Percentiles rank a stretch among this genome's conserved stretches.
Evolutionary conservation across 2,888 invertebrate species (phyloP).

Genomic region (Caenorhabditis angaria): DNA sequence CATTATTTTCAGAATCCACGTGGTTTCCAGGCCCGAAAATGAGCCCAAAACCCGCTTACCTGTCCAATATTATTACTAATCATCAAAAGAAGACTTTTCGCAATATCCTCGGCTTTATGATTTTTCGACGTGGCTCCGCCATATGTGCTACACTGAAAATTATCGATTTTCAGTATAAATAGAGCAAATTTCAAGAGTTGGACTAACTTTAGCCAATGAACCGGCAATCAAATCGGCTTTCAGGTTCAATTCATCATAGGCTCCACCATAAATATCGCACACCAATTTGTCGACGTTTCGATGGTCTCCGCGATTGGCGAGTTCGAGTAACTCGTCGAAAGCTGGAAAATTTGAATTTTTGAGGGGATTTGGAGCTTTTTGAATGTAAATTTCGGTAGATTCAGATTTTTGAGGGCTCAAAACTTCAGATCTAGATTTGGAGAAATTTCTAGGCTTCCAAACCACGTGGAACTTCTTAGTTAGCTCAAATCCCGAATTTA

Average conservation of each 20-base stretch:
- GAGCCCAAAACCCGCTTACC: conserved; percentile 17
- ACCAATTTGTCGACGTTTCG: conserved; percentile 79
- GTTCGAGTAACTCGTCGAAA: conserved; percentile 79
- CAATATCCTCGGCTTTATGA: conserved; percentile 69
- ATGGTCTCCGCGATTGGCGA: conserved; percentile 80
- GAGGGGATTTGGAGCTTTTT: background rate
- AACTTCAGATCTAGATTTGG: no score
- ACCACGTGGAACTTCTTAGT: no score
- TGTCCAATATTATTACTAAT: conserved; percentile 81
- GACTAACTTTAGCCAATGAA: conserved; percentile 79
- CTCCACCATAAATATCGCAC: conserved; percentile 80
- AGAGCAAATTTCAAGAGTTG: background rate
- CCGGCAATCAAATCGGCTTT: conserved; percentile 80
- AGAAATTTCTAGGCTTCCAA: no score
- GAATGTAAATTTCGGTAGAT: background rate
- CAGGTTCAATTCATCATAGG: conserved; percentile 75
- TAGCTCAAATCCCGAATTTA: no score
- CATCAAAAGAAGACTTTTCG: conserved; percentile 78
- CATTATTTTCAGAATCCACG: background rate
- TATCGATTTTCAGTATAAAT: background rate
- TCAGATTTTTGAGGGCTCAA: background rate
- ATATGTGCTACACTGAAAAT: conserved; percentile 31
- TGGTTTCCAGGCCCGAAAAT: background rate
- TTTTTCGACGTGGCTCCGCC: conserved; percentile 15
- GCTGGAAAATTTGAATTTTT: conserved; percentile 34